Base-by-base conservation (phyloP, 2,113 vertebrate genomes). In the Cinclus mexicanus region DNA sequence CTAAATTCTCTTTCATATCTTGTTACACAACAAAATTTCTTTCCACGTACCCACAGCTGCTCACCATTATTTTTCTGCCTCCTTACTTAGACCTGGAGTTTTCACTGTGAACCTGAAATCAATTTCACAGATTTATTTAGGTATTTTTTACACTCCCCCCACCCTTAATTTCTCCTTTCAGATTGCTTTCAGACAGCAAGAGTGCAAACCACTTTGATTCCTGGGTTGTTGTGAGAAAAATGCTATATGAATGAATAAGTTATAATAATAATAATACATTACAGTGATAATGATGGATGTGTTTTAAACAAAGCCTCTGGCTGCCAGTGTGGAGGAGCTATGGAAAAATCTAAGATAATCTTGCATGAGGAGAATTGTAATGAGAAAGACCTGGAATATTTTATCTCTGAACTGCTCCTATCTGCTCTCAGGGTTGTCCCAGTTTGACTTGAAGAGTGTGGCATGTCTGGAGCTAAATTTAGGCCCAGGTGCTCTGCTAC, bases 241-340 rank as follows among this genome's bases (percentile, higher is more conserved):
- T 61, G 89, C 78, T 94, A 44, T 93, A 96, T 89, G 92, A 96
- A 92, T 94, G 88, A 94, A 94, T 96, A 97, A 95, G 94, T 96
- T 80, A 95, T 81, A 90, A 95, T 90, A 97, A 93, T 94, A 96
- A 93, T 94, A 94, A 93, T 89, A 85, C 89, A 96, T 96, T 95
- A 87, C 65, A 88, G 93, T 76, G 88, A 94, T 96, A 96, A 94
- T 96, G 95, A 97, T 91, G 95, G 96, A 97, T 95, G 94, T 94
- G 82, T 91, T 96, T 96, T 96, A 96, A 96, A 96, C 96, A 96
- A 96, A 96, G 96, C 95, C 94, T 93, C 94, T 94, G 95, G 95
- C 94, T 97, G 94, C 94, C 93, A 82, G 84, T 17, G 91, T 89
- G 87, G 91, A 96, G 91, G 67, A 96, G 84, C 96, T 83, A 74